Evolutionary conservation across 2,888 invertebrate species (phyloP).

Genomic region (Drosophila pseudotakahashii): DNA sequence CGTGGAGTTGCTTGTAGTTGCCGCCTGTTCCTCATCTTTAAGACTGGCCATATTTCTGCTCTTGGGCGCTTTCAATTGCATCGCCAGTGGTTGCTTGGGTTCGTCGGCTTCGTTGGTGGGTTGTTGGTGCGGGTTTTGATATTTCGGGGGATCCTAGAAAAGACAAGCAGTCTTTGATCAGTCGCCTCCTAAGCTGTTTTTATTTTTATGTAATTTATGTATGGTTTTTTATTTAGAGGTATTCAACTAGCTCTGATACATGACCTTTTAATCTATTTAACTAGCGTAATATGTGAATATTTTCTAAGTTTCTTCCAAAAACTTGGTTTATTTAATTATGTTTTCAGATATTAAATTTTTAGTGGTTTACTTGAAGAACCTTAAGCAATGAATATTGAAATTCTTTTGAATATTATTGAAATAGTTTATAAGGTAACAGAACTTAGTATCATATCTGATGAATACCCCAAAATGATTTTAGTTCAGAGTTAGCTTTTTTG

Average conservation of each 20-base stretch:
- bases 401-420: no score
- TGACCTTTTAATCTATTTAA: no score
- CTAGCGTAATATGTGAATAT: neutral
- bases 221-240: neutral
- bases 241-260: neutral
- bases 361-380: no score
- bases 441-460: constrained; percentile 11
- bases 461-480: constrained; percentile 30
- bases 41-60: constrained; percentile 74
- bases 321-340: no score
- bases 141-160: constrained; percentile 58
- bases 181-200: constrained; percentile 37
- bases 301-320: no score
- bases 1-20: constrained; percentile 50
- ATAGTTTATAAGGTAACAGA: no score
- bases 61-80: constrained; percentile 73
- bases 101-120: constrained; percentile 42
- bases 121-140: constrained; percentile 45
- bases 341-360: no score
- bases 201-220: constrained; percentile 6
- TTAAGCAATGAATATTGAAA: no score
- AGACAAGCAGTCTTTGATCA: constrained; percentile 77
- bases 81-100: constrained; percentile 62
- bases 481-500: constrained; percentile 60
- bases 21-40: constrained; percentile 71